Conservation (phyloP, 1,140 invertebrate genomes). For the Microplitis mediator region DNA sequence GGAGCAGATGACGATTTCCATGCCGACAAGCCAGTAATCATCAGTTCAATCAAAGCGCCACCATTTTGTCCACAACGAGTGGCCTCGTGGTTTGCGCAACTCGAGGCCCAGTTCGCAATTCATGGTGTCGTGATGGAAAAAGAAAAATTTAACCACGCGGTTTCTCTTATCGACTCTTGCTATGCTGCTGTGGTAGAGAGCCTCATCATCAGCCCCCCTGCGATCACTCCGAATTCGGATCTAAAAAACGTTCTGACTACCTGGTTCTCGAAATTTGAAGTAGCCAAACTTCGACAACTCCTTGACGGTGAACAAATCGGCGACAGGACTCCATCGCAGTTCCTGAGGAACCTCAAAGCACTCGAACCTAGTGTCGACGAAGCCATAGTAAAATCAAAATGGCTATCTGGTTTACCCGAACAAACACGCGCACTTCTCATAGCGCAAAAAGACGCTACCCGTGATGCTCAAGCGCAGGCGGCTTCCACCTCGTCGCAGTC, state of each 20-base stretch:
- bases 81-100: slow-evolving; percentile 44
- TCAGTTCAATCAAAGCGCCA: slow-evolving; percentile 27
- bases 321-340: slow-evolving; percentile 4
- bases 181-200: not conserved
- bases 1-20: no score
- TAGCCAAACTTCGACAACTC: not conserved
- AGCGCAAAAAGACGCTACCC: not conserved
- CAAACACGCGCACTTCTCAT: not conserved
- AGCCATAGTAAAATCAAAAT: not conserved
- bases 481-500: not conserved
- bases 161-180: not conserved
- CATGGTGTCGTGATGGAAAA: slow-evolving; percentile 24
- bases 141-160: not conserved
- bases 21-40: not conserved
- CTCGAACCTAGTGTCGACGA: not conserved
- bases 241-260: not conserved
- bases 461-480: not conserved
- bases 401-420: slow-evolving; percentile 1
- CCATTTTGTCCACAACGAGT: slow-evolving; percentile 39
- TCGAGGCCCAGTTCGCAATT: slow-evolving; percentile 39
- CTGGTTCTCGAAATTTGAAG: not conserved
- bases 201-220: not conserved
- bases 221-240: not conserved
- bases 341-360: not conserved
- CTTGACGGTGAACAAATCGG: slow-evolving; percentile 1